phyloP scores from a whole-genome alignment of 2,888 invertebrate species.

The Cantharis nigra region DNA sequence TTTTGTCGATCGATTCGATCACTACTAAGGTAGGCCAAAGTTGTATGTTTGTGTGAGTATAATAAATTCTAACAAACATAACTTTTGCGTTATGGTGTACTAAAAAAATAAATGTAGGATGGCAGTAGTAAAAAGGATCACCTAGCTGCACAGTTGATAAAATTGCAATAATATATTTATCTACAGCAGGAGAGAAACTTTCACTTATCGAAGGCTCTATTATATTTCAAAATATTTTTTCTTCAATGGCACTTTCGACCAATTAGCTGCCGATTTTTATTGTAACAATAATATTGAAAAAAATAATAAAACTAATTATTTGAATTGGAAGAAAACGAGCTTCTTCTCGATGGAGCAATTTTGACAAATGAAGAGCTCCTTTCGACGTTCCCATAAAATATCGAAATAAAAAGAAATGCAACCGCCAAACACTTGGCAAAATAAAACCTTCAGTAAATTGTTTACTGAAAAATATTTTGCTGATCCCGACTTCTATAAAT shows the following conservation, averaged over 20 bases:
- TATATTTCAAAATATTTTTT: neutral
- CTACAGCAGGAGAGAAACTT: neutral
- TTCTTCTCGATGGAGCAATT: neutral
- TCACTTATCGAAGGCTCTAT: neutral
- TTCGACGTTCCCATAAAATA: neutral
- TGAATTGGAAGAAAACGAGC: neutral
- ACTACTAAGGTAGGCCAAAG: constrained; percentile 3
- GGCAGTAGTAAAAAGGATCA: constrained; percentile 17
- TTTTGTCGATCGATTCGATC: neutral
- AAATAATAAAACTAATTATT: neutral
- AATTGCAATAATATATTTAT: constrained; percentile 21
- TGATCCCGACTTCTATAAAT: constrained; percentile 35
- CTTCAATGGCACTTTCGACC: neutral
- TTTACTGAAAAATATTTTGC: constrained; percentile 35
- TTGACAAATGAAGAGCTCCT: neutral
- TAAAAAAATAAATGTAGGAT: constrained; percentile 16
- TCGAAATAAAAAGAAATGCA: neutral
- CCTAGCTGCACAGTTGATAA: constrained; percentile 20
- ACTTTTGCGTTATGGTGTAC: constrained; percentile 21
- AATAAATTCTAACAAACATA: constrained; percentile 24
- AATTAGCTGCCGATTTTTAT: neutral
- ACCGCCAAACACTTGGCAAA: constrained; percentile 11
- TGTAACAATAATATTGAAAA: neutral
- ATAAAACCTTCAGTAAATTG: constrained; percentile 33
- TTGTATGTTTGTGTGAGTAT: constrained; percentile 20